phyloP scores from a whole-genome alignment of 2,113 vertebrate genomes.

The Etheostoma cragini region DNA sequence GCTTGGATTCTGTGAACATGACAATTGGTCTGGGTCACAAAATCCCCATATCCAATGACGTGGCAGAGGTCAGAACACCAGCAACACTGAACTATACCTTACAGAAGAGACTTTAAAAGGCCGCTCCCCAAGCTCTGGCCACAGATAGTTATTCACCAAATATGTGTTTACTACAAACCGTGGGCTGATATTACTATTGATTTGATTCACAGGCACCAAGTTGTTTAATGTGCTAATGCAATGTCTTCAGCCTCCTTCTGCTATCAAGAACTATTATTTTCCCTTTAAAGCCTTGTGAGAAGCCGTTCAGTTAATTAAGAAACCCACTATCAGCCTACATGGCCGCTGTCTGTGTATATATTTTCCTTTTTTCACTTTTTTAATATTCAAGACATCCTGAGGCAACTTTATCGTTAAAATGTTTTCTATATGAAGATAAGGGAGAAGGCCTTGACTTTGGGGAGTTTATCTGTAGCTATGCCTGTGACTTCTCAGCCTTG shows the following conservation, averaged over 20 bases:
- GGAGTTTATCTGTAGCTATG: constrained; percentile 34
- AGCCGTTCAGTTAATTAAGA: constrained; percentile 39
- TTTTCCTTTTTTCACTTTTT: constrained; percentile 5
- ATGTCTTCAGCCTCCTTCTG: constrained; percentile 11
- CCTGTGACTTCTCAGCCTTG: constrained; percentile 39
- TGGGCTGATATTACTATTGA: background rate
- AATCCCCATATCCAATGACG: constrained; percentile 43
- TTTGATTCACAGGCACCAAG: background rate
- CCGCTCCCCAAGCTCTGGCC: background rate
- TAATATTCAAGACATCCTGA: constrained; percentile 32
- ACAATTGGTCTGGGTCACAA: constrained; percentile 37
- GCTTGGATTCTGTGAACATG: constrained; percentile 49
- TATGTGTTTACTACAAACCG: background rate
- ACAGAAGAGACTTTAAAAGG: background rate
- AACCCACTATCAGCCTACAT: background rate
- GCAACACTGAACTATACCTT: constrained; percentile 12
- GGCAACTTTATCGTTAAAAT: constrained; percentile 21
- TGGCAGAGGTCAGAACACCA: background rate
- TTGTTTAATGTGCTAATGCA: constrained; percentile 20
- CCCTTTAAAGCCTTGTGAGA: constrained; percentile 12
- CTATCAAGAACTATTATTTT: constrained; percentile 19
- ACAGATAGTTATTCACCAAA: background rate
- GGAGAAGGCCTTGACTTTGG: background rate
- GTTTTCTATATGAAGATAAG: constrained; percentile 13
- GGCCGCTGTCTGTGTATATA: background rate